These are phyloP conservation scores for Frankliniella intonsa DNA, from an alignment of 2,888 invertebrate genomes.

Conservation along the genomic window DNA sequence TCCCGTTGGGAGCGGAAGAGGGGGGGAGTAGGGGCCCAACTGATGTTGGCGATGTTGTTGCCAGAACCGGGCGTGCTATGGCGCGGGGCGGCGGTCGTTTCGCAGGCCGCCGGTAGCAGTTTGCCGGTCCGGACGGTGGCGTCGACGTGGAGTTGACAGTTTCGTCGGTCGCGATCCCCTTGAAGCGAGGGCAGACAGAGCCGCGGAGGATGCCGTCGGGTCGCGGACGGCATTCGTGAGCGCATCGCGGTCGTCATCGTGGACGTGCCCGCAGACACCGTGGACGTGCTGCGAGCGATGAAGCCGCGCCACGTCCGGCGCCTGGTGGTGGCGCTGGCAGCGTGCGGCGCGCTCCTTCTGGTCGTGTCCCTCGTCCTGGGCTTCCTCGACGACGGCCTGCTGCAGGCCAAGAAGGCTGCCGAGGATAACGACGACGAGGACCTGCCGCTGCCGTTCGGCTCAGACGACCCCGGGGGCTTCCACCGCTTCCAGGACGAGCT, in stretches of 20 bases:
- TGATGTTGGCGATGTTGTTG: too few relatives aligned
- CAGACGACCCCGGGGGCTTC: neutral
- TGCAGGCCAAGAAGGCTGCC: neutral
- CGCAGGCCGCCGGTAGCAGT: too few relatives aligned
- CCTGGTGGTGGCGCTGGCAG: constrained; percentile 14
- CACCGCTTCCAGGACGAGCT: constrained; percentile 18
- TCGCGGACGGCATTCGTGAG: neutral
- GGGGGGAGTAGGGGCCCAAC: too few relatives aligned
- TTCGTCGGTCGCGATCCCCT: too few relatives aligned
- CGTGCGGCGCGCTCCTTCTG: neutral
- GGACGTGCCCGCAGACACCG: neutral
- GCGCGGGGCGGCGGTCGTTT: too few relatives aligned
- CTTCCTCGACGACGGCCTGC: neutral
- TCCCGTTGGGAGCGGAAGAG: neutral
- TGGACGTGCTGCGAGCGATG: neutral
- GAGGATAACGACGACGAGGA: neutral
- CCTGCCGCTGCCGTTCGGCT: neutral
- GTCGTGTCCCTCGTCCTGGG: neutral
- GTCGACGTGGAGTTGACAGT: too few relatives aligned
- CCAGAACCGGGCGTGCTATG: too few relatives aligned
- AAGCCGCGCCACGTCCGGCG: constrained; percentile 3
- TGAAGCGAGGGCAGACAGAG: too few relatives aligned
- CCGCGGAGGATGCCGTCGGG: neutral
- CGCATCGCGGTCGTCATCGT: neutral
- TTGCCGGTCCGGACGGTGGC: too few relatives aligned